Evolutionary conservation across 2,888 invertebrate genomes (phyloP), one percentile per base, ranked within the genome.

Genomic region (Erebia epiphron): DNA sequence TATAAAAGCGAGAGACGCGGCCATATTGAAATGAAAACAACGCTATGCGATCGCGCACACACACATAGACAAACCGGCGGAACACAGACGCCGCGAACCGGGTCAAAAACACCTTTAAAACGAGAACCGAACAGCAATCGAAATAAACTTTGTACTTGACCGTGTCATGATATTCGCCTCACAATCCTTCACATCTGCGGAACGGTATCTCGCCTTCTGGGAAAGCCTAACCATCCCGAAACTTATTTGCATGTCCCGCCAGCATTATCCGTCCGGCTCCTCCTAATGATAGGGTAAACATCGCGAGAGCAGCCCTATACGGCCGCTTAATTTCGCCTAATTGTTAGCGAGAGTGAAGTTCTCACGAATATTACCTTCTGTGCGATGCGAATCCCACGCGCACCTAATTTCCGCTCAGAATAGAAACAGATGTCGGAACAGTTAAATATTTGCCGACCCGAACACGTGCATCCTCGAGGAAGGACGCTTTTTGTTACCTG

Each of bases 91-190:
- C 85, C 83, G 76, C 83, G 85, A 89, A 91, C 88, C 91, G 91
- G 92, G 92, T 91, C 91, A 90, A 91, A 91, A 92, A 91, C 92
- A 92, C 90, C 88, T 91, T 91, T 89, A 89, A 26, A 86, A 88
- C 88, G 85, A 88, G 87, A 89, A 87, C 83, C 85, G 88, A 89
- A 87, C 87, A 85, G 85, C 86, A 85, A 87, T 89, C 90, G 87
- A 89, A 91, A 90, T 88, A 88, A 88, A 89, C 86, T 86, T 82
- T 81, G 85, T 86, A 88, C 88, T 89, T 90, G 91, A 91, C 91
- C 91, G 90, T 91, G 91, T 92, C 92, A 91, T 86, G 90, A 84
- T 80, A 83, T 80, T 80, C 82, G 83, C 83, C 83, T 83, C 83
- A 82, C 91, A 92, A 80, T 82, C 83, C 83, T 83, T 83, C 83